A percentile compares a stretch with the other conserved stretches of the same genome.
Evolutionary conservation across 2,113 vertebrate species (phyloP).

Genomic region (Siniperca chuatsi): DNA sequence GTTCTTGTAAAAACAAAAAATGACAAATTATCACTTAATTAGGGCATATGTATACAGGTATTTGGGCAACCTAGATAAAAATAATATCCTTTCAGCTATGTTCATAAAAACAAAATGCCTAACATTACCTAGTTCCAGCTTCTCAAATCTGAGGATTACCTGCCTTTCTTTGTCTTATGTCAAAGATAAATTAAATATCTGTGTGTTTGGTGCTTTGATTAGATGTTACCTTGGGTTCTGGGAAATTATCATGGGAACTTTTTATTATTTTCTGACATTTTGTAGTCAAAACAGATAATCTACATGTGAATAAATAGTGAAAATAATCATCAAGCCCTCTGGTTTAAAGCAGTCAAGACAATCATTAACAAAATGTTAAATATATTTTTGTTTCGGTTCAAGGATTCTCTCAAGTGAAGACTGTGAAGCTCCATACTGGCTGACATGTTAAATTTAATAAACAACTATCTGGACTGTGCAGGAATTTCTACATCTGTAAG

Average conservation of each 20-base stretch:
- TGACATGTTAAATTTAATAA: neutral
- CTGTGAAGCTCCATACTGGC: neutral
- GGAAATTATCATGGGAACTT: no score
- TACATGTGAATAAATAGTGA: neutral
- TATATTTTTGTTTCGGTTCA: neutral
- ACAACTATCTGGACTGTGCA: neutral
- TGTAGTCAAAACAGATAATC: neutral
- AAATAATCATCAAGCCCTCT: neutral
- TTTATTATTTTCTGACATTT: neutral
- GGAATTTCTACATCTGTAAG: constrained; percentile 10
- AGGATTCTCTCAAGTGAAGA: neutral
- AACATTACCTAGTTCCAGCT: no score
- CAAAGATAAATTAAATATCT: neutral
- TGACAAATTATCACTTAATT: neutral
- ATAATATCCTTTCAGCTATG: neutral
- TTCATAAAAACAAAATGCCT: neutral
- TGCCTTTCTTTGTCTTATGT: neutral
- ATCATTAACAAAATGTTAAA: neutral
- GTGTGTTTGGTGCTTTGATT: no score
- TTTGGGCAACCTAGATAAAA: neutral
- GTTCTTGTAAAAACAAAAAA: neutral
- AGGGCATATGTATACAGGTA: neutral
- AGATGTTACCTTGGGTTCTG: neutral
- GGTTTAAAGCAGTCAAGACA: neutral
- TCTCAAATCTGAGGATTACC: neutral